phyloP scores from a whole-genome alignment of 2,113 vertebrate species.

The Hymenochirus boettgeri region DNA sequence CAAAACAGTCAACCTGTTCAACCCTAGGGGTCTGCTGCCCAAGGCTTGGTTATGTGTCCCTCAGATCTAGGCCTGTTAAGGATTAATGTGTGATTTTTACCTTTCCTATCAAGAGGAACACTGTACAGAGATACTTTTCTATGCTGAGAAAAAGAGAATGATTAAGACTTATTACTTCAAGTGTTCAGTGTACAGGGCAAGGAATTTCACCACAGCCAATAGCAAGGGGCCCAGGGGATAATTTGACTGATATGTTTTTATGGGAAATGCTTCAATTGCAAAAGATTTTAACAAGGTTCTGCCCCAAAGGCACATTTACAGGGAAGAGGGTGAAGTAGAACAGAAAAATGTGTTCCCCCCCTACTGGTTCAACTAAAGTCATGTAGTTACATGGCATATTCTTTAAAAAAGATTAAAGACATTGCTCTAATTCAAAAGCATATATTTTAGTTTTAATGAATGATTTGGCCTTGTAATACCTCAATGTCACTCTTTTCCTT shows the following conservation, averaged over 20 bases:
- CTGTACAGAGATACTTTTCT: no score
- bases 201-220: slow-evolving; percentile 35
- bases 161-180: slow-evolving; percentile 35
- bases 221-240: slow-evolving; percentile 7
- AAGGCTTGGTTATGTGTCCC: no score
- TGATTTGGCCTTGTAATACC: slow-evolving; percentile 27
- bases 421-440: slow-evolving; percentile 13
- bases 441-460: slow-evolving; percentile 36
- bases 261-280: slow-evolving; percentile 39
- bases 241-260: slow-evolving; percentile 41
- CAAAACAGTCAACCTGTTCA: no score
- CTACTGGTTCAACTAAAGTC: slow-evolving; percentile 15
- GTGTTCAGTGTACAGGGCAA: slow-evolving; percentile 23
- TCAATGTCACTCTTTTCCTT: slow-evolving; percentile 5
- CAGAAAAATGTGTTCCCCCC: slow-evolving; percentile 14
- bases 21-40: no score
- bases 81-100: slow-evolving; percentile 26
- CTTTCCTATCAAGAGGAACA: slow-evolving; percentile 24
- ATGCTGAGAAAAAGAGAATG: slow-evolving; percentile 26
- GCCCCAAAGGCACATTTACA: slow-evolving; percentile 32
- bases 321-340: slow-evolving; percentile 3
- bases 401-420: slow-evolving; percentile 38
- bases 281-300: slow-evolving; percentile 39
- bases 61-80: no score
- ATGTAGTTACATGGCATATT: slow-evolving; percentile 31